phyloP scores from a whole-genome alignment of 2,113 vertebrate species.

The Myocastor coypus region DNA sequence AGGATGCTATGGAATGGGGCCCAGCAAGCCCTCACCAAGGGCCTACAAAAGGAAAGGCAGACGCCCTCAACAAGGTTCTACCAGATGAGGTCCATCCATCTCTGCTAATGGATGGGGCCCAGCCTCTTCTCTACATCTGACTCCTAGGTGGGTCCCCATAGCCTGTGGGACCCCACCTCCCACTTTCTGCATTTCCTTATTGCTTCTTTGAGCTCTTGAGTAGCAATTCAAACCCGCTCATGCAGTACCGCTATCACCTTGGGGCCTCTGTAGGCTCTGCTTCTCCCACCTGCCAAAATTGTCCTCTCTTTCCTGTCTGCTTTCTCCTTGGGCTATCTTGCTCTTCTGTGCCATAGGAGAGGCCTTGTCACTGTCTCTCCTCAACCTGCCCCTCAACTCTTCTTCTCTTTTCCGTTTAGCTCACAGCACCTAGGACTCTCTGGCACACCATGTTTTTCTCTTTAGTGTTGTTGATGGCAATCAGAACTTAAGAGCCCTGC shows the following conservation, averaged over 20 bases:
- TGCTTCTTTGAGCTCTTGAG: not conserved
- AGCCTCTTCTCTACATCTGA: not conserved
- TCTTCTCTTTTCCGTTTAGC: not conserved
- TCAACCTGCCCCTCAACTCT: not conserved
- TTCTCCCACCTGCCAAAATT: not conserved
- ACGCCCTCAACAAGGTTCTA: not conserved
- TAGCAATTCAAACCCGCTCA: not conserved
- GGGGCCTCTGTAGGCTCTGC: not conserved
- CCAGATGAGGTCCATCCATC: not conserved
- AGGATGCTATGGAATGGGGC: not conserved
- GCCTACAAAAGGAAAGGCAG: too few species aligned
- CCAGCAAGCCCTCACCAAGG: too few species aligned
- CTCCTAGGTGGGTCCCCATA: not conserved
- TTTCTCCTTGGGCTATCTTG: not conserved
- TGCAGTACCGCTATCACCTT: fast-evolving
- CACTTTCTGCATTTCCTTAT: not conserved
- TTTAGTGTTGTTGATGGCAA: not conserved
- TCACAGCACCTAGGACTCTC: not conserved
- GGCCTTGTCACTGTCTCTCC: not conserved
- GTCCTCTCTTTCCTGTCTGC: not conserved
- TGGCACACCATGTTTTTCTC: not conserved
- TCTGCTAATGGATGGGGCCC: not conserved
- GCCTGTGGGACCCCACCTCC: not conserved
- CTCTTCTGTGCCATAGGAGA: not conserved
- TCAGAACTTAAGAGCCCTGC: not conserved